Base-by-base conservation (phyloP, 2,888 invertebrate genomes). In the Drosophila lutescens region DNA sequence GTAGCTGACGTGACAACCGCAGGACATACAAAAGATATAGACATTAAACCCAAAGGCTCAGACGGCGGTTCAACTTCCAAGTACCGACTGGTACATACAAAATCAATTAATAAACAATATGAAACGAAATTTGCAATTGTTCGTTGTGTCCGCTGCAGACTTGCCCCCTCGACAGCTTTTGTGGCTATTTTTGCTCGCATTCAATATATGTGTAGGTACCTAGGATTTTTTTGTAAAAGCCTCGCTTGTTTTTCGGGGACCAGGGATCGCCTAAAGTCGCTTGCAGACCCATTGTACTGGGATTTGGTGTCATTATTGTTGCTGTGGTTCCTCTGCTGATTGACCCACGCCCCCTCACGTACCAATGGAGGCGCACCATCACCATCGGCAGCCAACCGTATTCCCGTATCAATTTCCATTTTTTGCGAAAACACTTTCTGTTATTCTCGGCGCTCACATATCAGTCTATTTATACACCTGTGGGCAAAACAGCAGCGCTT, bases 321-420 rank as follows among this genome's bases (percentile, higher is more conserved):
- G 43, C 60, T 55, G 71, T 57, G 51, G 71, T 17, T 43, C 43
- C 57, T 70, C 32, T 70, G 38, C 53, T 57, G 71, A 54, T 57
- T 70, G 62, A 62, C 62, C 49, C 62, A 51, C 57, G 65, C 74
- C 49, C 47, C 54, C 54, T 43, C 57, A 79, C 70, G 76, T 74
- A 56, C 32, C 47, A 40, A 51, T 17, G 49, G 23, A 51, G 44
- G 23, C 55, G 44, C 32, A 53, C 46, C 38, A 26, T 36, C 32
- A 53, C 46, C 38, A 26, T 36, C 53, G 44, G 43, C 62, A 78
- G 66, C 63, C 72, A 78, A 73, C 77, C 66, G 76, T 69, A 74
- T 86, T 78, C 76, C 63, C 70, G 68, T 65, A 83, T 77, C 73
- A 76, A 73, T 86, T 83, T 76, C 78, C 75, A 69, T 82, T 78